Base-by-base conservation (phyloP, 2,888 invertebrate species). In the Dimorphilus gyrociliatus region DNA sequence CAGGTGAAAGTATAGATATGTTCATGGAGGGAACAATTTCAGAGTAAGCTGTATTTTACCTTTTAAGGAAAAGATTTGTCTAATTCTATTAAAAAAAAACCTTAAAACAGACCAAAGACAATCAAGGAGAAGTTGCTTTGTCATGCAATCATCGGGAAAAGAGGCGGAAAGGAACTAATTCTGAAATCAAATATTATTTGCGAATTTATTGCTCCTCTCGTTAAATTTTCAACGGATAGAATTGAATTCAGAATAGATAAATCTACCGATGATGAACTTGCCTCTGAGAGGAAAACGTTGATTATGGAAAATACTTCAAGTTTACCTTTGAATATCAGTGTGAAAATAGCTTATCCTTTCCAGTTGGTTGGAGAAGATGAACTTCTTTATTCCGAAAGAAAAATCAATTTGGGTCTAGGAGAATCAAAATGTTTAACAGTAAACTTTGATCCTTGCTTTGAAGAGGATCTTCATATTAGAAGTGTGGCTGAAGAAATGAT, bases 91-190 rank as follows among this genome's bases (percentile, higher is more conserved):
- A 13, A 5, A 13, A 23, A 14, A 23, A 23, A 23, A 23, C 24
- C 14, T n/a, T n/a, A n/a, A n/a, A n/a, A 13, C 40, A 60, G 60
- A 10, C 58, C 61, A 4, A 50, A 52, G 34, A 41, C 39, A 33
- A 49, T 63, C n/a, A 45, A 48, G 19, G 61, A 63, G 41, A 41
- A 43, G 6, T 35, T 63, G 32, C 35, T 54, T 19, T 63, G 63
- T 35, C 55, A 60, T 38, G 55, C 61, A 15, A 60, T 63, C 33
- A 58, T 61, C 38, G 63, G 61, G 4, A 44, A 56, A 19, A 48
- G 53, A 30, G 62, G 60, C 10, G 60, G 60, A n/a, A 63, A 62
- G 38, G 60, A 60, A 35, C 44, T 56, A 25, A 55, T 63, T 38
- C 59, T 59, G 50, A 53, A 49, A 35, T 51, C 59, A 18, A 49